Conservation (phyloP, 2,888 invertebrate species). For the Vanessa cardui region DNA sequence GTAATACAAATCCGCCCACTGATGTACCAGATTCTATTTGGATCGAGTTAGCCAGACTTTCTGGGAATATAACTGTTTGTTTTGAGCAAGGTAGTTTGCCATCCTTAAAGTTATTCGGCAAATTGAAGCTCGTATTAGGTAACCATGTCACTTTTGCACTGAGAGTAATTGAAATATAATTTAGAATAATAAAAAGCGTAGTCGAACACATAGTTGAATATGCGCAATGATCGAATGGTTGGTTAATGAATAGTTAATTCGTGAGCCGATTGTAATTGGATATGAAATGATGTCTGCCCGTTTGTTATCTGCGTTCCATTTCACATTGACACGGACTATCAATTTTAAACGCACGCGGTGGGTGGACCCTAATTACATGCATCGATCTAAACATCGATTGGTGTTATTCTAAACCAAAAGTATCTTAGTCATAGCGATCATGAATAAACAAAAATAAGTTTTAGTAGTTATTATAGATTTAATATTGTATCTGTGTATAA, state of each 20-base stretch:
- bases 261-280: slow-evolving; percentile 60
- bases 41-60: slow-evolving; percentile 54
- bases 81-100: slow-evolving; percentile 69
- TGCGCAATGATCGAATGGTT: slow-evolving; percentile 43
- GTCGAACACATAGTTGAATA: slow-evolving; percentile 37
- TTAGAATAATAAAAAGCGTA: slow-evolving; percentile 36
- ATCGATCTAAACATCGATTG: slow-evolving; percentile 24
- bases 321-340: slow-evolving; percentile 46
- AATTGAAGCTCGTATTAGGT: slow-evolving; percentile 65
- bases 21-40: slow-evolving; percentile 54
- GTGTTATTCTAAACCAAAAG: slow-evolving; percentile 26
- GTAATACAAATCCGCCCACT: slow-evolving; percentile 63
- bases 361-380: slow-evolving; percentile 41
- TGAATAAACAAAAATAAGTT: not conserved
- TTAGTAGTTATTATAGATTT: too few species aligned
- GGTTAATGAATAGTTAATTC: slow-evolving; percentile 54
- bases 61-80: slow-evolving; percentile 68
- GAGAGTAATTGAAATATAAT: slow-evolving; percentile 47
- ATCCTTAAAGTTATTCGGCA: slow-evolving; percentile 63
- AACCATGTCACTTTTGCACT: slow-evolving; percentile 64
- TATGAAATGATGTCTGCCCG: slow-evolving; percentile 61
- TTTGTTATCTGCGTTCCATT: slow-evolving; percentile 60
- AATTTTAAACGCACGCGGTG: slow-evolving; percentile 41
- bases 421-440: slow-evolving; percentile 14
- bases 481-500: too few species aligned